Conservation (phyloP, 2,797 vertebrate genomes). For the Pelobates cultripes region DNA sequence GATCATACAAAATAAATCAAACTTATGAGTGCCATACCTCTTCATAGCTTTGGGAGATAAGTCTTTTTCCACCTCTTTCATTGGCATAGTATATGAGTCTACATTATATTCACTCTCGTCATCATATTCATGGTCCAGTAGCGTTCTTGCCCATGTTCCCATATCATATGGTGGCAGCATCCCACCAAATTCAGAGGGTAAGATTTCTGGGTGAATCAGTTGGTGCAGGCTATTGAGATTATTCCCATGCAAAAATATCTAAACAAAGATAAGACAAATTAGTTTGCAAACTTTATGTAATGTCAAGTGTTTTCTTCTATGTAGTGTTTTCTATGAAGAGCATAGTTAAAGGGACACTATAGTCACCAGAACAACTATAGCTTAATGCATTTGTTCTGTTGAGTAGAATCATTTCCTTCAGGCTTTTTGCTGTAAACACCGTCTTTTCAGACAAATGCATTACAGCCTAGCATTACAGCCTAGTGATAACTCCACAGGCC, state of each 20-base stretch:
- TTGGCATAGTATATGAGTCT: slow-evolving; percentile 86
- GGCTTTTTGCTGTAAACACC: no score
- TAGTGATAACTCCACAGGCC: no score
- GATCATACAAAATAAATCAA: no score
- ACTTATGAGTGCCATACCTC: slow-evolving; percentile 73
- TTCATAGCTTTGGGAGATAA: slow-evolving; percentile 96
- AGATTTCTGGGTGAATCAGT: slow-evolving; percentile 94
- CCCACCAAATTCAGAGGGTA: slow-evolving; percentile 95
- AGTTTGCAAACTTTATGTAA: neutral
- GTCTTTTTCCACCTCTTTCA: slow-evolving; percentile 81
- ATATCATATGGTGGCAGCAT: slow-evolving; percentile 98
- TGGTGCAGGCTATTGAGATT: slow-evolving; percentile 97
- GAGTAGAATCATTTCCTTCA: no score
- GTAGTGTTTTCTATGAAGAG: neutral
- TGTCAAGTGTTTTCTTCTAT: no score
- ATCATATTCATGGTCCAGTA: slow-evolving; percentile 95
- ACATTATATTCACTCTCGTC: slow-evolving; percentile 91
- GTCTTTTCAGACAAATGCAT: no score
- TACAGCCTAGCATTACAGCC: no score
- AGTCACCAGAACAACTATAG: no score
- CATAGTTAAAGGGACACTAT: no score
- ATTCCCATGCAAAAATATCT: slow-evolving; percentile 99
- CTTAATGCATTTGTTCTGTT: no score
- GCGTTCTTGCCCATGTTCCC: slow-evolving; percentile 96
- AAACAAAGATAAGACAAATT: slow-evolving; percentile 33